Percentiles rank a stretch among this genome's conserved stretches.
phyloP scores from a whole-genome alignment of 2,888 invertebrate genomes.

The Caenorhabditis angaria region DNA sequence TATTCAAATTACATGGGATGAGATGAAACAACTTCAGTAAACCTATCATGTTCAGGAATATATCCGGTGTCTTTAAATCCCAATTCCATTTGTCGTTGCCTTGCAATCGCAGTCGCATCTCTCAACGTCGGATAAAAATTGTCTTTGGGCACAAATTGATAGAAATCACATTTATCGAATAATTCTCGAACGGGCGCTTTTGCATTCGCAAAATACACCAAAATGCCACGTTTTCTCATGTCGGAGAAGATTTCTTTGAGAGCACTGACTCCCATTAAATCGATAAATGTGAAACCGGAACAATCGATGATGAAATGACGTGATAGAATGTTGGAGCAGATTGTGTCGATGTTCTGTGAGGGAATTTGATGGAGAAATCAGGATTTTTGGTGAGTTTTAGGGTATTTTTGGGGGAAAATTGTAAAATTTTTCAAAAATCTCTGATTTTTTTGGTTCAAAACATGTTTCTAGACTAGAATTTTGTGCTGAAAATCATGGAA shows the following conservation, averaged over 20 bases:
- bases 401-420: too few relatives aligned
- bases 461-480: too few relatives aligned
- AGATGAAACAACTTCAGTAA: too few relatives aligned
- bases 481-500: too few relatives aligned
- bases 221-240: constrained; percentile 56
- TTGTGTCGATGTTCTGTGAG: too few relatives aligned
- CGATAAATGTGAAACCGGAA: constrained; percentile 71
- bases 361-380: too few relatives aligned
- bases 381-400: too few relatives aligned
- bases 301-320: constrained; percentile 70
- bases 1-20: too few relatives aligned
- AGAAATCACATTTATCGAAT: constrained; percentile 67
- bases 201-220: constrained; percentile 70
- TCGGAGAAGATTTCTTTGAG: constrained; percentile 65
- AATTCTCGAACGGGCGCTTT: constrained; percentile 70
- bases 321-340: constrained; percentile 31
- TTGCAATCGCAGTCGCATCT: constrained; percentile 68
- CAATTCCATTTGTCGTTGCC: constrained; percentile 54
- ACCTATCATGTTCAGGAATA: too few relatives aligned
- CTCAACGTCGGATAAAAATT: constrained; percentile 71
- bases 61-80: neutral
- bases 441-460: too few relatives aligned
- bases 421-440: too few relatives aligned
- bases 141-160: constrained; percentile 65
- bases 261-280: constrained; percentile 70